Percentiles rank a stretch among this genome's conserved stretches.
Evolutionary conservation across 2,797 vertebrate genomes (phyloP).

Genomic region (Geotrypetes seraphini): DNA sequence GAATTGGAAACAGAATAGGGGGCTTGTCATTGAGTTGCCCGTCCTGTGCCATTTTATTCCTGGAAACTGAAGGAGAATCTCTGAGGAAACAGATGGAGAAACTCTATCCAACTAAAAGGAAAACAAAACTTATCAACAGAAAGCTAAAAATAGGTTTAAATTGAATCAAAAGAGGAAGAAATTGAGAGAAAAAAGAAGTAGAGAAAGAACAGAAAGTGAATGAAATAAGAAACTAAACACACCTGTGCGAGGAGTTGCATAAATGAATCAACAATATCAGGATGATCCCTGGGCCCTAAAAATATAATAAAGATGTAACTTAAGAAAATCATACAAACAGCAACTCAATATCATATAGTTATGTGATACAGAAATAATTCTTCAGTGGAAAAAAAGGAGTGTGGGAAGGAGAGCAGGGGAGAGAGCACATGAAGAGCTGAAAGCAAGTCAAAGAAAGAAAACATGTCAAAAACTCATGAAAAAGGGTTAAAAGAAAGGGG

Average conservation of each 20-base stretch:
- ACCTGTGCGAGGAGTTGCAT: conserved; percentile 99
- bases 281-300: conserved; percentile 99
- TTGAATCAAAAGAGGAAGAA: conserved; percentile 53
- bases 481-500: conserved; percentile 82
- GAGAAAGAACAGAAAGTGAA: conserved; percentile 99
- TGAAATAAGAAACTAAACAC: conserved; percentile 99
- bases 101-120: conserved; percentile 76
- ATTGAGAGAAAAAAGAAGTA: conserved; percentile 61
- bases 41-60: background rate
- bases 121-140: conserved; percentile 71
- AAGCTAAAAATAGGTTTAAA: conserved; percentile 74
- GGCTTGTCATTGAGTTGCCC: no score
- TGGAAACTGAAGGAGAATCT: conserved; percentile 9
- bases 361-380: conserved; percentile 98
- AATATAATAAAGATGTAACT: conserved; percentile 99
- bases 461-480: conserved; percentile 81
- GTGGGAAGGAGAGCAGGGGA: conserved; percentile 28
- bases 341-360: conserved; percentile 99
- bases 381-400: conserved; percentile 71
- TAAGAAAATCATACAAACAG: conserved; percentile 99
- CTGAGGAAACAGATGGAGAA: conserved; percentile 79
- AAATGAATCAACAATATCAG: conserved; percentile 99
- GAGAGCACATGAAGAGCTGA: conserved; percentile 89
- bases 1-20: no score
- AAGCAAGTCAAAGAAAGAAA: conserved; percentile 89